Percentiles rank a stretch among this genome's conserved stretches.
Conservation (phyloP, 2,797 vertebrate species). For the Hippoglossus hippoglossus region DNA sequence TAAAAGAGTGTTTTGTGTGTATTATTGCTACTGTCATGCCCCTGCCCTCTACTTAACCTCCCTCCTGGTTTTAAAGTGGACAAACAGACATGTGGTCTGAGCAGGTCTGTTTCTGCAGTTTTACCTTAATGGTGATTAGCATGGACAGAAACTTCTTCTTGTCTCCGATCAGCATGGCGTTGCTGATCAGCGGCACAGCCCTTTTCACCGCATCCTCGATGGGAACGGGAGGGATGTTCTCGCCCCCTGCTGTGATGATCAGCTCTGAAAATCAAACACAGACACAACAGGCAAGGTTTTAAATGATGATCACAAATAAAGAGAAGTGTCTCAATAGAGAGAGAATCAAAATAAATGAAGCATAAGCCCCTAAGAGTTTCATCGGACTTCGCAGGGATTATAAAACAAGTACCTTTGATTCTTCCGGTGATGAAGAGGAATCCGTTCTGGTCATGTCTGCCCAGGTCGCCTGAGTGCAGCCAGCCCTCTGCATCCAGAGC, state of each 20-base stretch:
- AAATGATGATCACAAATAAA: neutral
- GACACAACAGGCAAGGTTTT: neutral
- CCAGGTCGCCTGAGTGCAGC: conserved; percentile 95
- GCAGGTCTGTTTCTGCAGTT: neutral
- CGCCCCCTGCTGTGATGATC: conserved; percentile 94
- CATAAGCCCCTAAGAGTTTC: neutral
- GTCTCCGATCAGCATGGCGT: conserved; percentile 94
- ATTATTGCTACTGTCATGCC: no score
- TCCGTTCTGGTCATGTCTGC: conserved; percentile 85
- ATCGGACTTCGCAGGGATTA: neutral
- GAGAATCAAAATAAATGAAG: no score
- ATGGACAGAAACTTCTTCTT: conserved; percentile 92
- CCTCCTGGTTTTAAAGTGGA: neutral
- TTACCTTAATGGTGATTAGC: conserved; percentile 94
- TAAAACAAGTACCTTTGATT: conserved; percentile 89
- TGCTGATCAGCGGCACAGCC: conserved; percentile 90
- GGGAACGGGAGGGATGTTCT: conserved; percentile 91
- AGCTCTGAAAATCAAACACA: conserved; percentile 84
- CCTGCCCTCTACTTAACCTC: neutral
- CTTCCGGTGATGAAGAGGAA: conserved; percentile 94
- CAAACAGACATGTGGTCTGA: neutral
- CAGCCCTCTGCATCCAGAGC: conserved; percentile 89
- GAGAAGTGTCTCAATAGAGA: neutral
- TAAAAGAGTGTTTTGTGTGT: no score
- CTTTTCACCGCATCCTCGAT: conserved; percentile 91